Evolutionary conservation across 2,113 vertebrate genomes (phyloP).

Genomic region (Zosterops pallidus): DNA sequence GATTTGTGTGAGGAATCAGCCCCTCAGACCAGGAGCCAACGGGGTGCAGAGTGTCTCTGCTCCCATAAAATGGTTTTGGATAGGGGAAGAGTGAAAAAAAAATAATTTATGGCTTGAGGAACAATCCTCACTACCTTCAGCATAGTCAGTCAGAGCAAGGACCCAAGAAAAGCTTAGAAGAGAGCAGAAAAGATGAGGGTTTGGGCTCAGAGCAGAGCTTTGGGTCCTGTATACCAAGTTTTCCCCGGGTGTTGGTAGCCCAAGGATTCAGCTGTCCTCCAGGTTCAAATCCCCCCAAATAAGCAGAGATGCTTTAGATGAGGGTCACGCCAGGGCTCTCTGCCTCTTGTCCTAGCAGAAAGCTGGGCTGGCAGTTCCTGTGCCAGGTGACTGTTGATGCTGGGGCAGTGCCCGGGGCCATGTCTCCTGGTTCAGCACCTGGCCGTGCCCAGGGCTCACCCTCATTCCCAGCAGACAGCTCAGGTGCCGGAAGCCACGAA

Average conservation of each 20-base stretch:
- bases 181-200: not conserved
- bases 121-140: not conserved
- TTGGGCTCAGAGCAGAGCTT: not conserved
- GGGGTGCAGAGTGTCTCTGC: not conserved
- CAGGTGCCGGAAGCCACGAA: not conserved
- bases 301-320: not conserved
- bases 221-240: not conserved
- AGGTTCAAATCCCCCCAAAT: not conserved
- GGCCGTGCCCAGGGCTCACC: not conserved
- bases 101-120: not conserved
- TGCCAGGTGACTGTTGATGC: not conserved
- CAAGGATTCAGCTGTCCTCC: not conserved
- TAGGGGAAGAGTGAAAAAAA: not conserved
- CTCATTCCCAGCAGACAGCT: not conserved
- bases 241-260: not conserved
- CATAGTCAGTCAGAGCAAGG: not conserved
- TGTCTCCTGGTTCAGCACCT: not conserved
- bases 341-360: not conserved
- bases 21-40: not conserved
- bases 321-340: not conserved
- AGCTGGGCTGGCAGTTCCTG: not conserved
- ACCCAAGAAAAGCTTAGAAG: not conserved
- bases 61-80: not conserved
- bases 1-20: accelerated
- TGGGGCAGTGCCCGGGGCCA: not conserved